These are phyloP conservation scores for Kryphioiulus occultus DNA, from an alignment of 2,888 invertebrate species.

Conservation along the genomic window DNA sequence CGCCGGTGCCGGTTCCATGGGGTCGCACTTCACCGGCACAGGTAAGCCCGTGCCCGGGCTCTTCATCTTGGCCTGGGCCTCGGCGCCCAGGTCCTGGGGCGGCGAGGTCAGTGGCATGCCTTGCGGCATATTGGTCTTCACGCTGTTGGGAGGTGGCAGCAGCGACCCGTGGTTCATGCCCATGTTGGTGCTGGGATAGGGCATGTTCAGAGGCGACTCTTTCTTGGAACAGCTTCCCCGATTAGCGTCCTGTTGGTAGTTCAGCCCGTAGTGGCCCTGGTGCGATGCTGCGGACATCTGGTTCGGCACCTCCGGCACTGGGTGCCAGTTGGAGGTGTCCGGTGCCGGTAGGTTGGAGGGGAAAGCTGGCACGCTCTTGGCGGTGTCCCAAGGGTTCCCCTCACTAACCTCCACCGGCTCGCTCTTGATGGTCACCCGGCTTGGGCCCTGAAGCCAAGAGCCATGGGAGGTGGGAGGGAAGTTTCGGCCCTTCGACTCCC, in stretches of 20 bases:
- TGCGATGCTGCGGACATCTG: neutral
- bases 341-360: slow-evolving; percentile 48
- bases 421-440: slow-evolving; percentile 50
- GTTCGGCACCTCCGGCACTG: slow-evolving; percentile 45
- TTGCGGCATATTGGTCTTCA: neutral
- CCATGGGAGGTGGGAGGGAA: slow-evolving; percentile 16
- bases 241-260: slow-evolving; percentile 29
- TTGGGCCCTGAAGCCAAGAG: slow-evolving; percentile 46
- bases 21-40: slow-evolving; percentile 1
- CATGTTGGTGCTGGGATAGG: slow-evolving; percentile 35
- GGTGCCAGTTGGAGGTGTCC: slow-evolving; percentile 48
- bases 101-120: neutral
- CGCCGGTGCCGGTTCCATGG: neutral
- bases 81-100: neutral
- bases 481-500: slow-evolving; percentile 46
- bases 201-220: slow-evolving; percentile 45
- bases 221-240: slow-evolving; percentile 49
- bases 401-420: slow-evolving; percentile 45
- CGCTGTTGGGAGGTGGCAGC: neutral
- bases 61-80: neutral
- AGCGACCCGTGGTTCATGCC: slow-evolving; percentile 35
- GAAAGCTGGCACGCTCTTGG: slow-evolving; percentile 49
- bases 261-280: neutral
- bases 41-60: neutral
- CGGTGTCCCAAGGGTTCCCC: slow-evolving; percentile 50